Evolutionary conservation across 2,888 invertebrate species (phyloP).

Genomic region (Megaustenia siamemsis): DNA sequence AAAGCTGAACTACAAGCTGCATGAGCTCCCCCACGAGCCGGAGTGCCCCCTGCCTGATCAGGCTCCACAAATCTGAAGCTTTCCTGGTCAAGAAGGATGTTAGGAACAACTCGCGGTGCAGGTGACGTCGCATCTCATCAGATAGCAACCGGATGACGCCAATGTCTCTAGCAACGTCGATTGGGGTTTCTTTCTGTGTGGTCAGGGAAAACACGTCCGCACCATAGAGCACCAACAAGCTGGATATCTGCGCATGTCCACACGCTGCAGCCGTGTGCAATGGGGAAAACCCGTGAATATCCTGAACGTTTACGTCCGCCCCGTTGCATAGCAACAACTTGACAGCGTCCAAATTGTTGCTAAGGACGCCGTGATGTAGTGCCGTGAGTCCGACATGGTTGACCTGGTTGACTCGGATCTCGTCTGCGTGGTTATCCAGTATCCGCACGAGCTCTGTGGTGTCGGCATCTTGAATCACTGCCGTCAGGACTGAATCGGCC

Average conservation of each 20-base stretch:
- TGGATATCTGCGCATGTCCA: constrained; percentile 71
- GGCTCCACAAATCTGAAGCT: constrained; percentile 36
- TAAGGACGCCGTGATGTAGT: constrained; percentile 73
- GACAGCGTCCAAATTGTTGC: constrained; percentile 74
- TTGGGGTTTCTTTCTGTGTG: constrained; percentile 68
- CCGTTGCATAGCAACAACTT: constrained; percentile 71
- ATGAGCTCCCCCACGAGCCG: neutral
- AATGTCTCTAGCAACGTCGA: constrained; percentile 74
- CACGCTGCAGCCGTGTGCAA: constrained; percentile 75
- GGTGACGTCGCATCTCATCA: constrained; percentile 66
- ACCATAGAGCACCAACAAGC: constrained; percentile 70
- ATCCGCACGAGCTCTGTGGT: constrained; percentile 68
- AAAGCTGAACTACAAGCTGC: constrained; percentile 4
- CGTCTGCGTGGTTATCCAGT: constrained; percentile 62
- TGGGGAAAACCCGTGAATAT: constrained; percentile 73
- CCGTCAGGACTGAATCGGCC: constrained; percentile 71
- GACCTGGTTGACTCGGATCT: constrained; percentile 65
- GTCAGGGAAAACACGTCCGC: constrained; percentile 72
- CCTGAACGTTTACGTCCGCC: constrained; percentile 71
- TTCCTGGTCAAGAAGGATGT: constrained; percentile 53
- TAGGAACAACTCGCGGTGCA: constrained; percentile 65
- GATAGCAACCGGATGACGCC: constrained; percentile 66
- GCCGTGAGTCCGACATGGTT: constrained; percentile 75
- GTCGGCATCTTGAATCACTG: constrained; percentile 75
- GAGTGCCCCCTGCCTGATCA: constrained; percentile 7